These are phyloP conservation scores for Oscheius sp. DNA, from an alignment of 2,888 invertebrate genomes.

Conservation along the genomic window DNA sequence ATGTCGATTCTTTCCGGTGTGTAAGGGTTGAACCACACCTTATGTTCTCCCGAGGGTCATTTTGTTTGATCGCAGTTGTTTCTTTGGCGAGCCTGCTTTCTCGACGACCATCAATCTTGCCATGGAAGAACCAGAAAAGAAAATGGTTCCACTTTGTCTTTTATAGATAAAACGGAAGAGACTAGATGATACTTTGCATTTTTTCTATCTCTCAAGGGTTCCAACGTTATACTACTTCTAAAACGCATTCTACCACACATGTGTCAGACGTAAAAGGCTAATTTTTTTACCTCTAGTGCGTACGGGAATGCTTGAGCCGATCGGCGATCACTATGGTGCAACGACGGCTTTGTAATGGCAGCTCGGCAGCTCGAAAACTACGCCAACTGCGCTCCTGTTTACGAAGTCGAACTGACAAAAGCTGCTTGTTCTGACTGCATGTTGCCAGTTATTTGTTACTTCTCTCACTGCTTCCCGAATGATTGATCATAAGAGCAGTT, in stretches of 20 bases:
- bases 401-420: conserved; percentile 29
- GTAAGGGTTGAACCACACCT: conserved; percentile 22
- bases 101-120: conserved; percentile 17
- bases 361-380: conserved; percentile 25
- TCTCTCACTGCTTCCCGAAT: too few species aligned
- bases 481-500: too few species aligned
- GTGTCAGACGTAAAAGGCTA: not conserved
- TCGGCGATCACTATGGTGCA: conserved; percentile 31
- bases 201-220: not conserved
- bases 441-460: not conserved
- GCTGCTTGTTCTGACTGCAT: conserved; percentile 5
- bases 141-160: conserved; percentile 18
- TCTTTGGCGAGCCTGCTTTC: conserved; percentile 24
- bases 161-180: not conserved
- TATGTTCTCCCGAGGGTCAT: conserved; percentile 27
- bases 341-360: conserved; percentile 31
- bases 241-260: conserved; percentile 10
- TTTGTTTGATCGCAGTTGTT: conserved; percentile 31
- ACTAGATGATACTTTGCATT: not conserved
- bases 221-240: conserved; percentile 5
- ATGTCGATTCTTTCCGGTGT: conserved; percentile 5
- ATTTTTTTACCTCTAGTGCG: conserved; percentile 14
- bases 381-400: conserved; percentile 31
- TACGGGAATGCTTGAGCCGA: conserved; percentile 24
- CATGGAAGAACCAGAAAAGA: not conserved